phyloP scores from a whole-genome alignment of 2,797 vertebrate genomes.

The Pantherophis alleghaniensis region DNA sequence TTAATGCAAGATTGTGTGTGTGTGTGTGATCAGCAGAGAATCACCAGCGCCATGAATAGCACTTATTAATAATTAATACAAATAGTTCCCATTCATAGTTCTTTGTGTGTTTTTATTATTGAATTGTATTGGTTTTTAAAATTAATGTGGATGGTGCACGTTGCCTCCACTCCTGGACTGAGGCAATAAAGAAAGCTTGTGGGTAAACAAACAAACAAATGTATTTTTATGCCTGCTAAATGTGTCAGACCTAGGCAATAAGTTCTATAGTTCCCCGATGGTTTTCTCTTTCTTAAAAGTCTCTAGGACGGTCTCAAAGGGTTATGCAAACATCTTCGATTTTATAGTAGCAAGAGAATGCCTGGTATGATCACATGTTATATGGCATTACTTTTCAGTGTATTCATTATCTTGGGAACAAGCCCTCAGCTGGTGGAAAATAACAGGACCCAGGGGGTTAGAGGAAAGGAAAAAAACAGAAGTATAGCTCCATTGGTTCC shows the following conservation, averaged over 20 bases:
- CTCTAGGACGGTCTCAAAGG: constrained; percentile 35
- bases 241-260: constrained; percentile 7
- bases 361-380: background rate
- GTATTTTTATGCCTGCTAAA: constrained; percentile 19
- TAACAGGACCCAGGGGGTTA: constrained; percentile 5
- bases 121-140: background rate
- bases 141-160: background rate
- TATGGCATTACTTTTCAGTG: constrained; percentile 4
- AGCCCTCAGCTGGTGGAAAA: constrained; percentile 35
- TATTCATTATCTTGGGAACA: background rate
- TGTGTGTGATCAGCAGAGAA: background rate
- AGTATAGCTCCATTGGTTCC: no score
- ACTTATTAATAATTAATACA: background rate
- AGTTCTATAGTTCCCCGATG: constrained; percentile 38
- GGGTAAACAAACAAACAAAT: background rate
- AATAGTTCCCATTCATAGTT: background rate
- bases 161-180: background rate
- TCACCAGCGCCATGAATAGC: background rate
- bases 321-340: constrained; percentile 24
- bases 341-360: constrained; percentile 29
- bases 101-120: background rate
- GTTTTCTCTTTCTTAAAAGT: constrained; percentile 41
- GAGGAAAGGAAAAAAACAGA: background rate
- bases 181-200: background rate
- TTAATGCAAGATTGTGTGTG: background rate